Evolutionary conservation across 2,113 vertebrate species (phyloP).

Genomic region (Lepus americanus): DNA sequence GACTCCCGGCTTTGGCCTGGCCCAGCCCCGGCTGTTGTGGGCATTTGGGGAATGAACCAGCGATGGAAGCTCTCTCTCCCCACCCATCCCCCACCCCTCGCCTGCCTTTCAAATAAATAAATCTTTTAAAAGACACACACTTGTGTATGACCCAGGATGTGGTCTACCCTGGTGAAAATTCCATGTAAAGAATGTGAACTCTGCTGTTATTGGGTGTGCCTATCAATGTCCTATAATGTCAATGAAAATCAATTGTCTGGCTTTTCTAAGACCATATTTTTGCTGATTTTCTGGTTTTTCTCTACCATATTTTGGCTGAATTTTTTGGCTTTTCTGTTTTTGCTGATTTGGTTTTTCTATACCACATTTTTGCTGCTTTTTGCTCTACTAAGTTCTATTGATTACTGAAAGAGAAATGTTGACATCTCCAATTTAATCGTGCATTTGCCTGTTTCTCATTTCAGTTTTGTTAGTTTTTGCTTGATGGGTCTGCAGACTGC

Average conservation of each 20-base stretch:
- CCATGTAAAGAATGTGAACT: neutral
- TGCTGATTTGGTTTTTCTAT: neutral
- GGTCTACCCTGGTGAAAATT: neutral
- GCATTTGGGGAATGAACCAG: too few relatives aligned
- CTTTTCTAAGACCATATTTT: too few relatives aligned
- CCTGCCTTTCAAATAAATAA: too few relatives aligned
- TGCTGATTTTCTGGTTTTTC: too few relatives aligned
- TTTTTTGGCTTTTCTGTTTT: too few relatives aligned
- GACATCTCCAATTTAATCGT: neutral
- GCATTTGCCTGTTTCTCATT: neutral
- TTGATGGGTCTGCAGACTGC: neutral
- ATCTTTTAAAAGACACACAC: too few relatives aligned
- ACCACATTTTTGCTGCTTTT: neutral
- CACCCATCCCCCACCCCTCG: too few relatives aligned
- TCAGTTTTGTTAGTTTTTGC: neutral
- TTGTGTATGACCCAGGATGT: neutral
- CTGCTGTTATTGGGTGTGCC: neutral
- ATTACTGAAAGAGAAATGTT: neutral
- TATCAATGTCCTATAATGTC: neutral
- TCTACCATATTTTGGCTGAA: too few relatives aligned
- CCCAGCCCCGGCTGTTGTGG: too few relatives aligned
- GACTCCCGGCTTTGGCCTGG: too few relatives aligned
- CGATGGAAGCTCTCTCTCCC: too few relatives aligned
- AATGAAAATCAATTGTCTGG: neutral
- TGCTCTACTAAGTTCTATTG: neutral